Base-by-base conservation (phyloP, 2,888 invertebrate genomes). In the Ophioninae sp. region DNA sequence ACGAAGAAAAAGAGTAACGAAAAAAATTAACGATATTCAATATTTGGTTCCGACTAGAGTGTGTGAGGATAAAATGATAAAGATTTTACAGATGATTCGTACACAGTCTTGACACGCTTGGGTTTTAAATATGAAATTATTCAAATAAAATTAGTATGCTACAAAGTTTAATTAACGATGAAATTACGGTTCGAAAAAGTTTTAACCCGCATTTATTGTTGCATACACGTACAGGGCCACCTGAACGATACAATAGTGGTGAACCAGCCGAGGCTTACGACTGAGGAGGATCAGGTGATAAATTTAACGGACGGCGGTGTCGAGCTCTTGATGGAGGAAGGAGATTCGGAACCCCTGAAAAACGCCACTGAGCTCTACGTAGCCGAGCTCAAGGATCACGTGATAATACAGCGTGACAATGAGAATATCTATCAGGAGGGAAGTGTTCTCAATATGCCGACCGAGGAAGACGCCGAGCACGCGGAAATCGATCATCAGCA, bases 191-290 rank as follows among this genome's bases (percentile, higher is more conserved):
- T 39, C 8, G 6, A 7, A n/a, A 37, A 22, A 51, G 51, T 10
- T 13, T 51, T 17, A 5, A 51, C 13, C 2, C 13, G 13, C 10
- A 39, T 61, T 78, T 17, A 23, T 65, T 72, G 79, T 37, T 72
- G 73, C 80, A 73, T 41, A 71, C 10, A 83, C 51, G 92, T 91
- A 0, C 93, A 95, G 94, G 96, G 96, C 0, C 97, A 97, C 91
- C 91, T 96, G 58, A 96, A 96, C 76, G 97, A 97, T 87, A 96
- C 96, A 0, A 97, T 97, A 85, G 96, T 97, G 0, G 96, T 97
- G 0, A 97, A 97, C 90, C 96, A 97, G 89, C 97, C 97, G 0
- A 94, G 96, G 71, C 94, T 97, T 17, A 94, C 95, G n/a, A 94
- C 94, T 0, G 94, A 94, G 68, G 94, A 94, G 63, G 94, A 94